Conservation (phyloP, 92 coral and sea anemone species). For the Palythoa grandiflora region DNA sequence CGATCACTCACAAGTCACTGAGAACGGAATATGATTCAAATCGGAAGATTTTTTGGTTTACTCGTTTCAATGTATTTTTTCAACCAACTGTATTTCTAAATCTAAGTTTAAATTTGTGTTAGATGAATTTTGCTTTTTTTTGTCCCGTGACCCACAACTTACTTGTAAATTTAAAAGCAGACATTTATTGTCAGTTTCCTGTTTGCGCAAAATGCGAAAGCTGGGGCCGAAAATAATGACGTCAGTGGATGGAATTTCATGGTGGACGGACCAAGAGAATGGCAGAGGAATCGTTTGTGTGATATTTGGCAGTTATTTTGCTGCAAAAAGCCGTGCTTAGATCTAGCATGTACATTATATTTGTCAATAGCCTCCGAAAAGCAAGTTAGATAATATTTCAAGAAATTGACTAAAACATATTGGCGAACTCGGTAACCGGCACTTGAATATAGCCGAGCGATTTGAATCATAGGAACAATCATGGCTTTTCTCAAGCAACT, state of each 20-base stretch:
- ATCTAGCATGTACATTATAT: constrained; percentile 11
- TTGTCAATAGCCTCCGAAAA: background rate
- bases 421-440: background rate
- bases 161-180: background rate
- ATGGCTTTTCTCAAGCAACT: constrained; percentile 93
- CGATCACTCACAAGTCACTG: too few relatives aligned
- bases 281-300: background rate
- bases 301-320: constrained; percentile 16
- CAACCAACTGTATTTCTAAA: too few relatives aligned
- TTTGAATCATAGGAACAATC: background rate
- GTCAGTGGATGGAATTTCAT: constrained; percentile 39
- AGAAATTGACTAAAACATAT: background rate
- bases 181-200: background rate
- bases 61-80: too few relatives aligned
- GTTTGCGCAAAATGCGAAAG: background rate
- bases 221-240: constrained; percentile 37
- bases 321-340: constrained; percentile 1
- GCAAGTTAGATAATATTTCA: background rate
- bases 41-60: too few relatives aligned
- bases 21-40: too few relatives aligned
- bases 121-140: background rate
- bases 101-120: background rate
- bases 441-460: background rate
- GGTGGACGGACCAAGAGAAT: constrained; percentile 36
- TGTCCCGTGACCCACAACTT: background rate